Conservation (phyloP, 2,113 vertebrate species). For the Orycteropus afer region DNA sequence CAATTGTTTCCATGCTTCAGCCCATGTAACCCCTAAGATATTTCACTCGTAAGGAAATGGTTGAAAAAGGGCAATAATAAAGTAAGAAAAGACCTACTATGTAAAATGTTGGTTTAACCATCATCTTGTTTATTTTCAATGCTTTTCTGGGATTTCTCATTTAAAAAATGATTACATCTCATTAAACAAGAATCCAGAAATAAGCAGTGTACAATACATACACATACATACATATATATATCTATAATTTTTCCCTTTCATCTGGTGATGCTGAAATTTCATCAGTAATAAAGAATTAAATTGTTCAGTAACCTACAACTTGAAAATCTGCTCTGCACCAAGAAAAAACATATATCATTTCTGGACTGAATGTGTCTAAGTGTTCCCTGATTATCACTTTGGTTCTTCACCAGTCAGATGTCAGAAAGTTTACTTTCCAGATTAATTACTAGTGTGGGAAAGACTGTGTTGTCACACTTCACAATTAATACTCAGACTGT, state of each 20-base stretch:
- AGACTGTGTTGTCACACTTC: constrained; percentile 81
- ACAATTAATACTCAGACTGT: constrained; percentile 86
- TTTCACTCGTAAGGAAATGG: constrained; percentile 61
- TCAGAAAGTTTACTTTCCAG: constrained; percentile 80
- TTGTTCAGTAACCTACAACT: constrained; percentile 74
- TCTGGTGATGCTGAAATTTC: constrained; percentile 51
- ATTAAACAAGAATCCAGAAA: constrained; percentile 49
- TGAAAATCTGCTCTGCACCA: constrained; percentile 70
- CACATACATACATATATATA: neutral
- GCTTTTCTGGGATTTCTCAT: constrained; percentile 45
- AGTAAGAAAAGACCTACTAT: constrained; percentile 37
- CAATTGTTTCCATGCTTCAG: too few species aligned
- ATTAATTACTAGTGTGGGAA: constrained; percentile 85
- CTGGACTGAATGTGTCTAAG: constrained; percentile 69
- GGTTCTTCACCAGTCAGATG: constrained; percentile 69
- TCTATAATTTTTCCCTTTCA: neutral
- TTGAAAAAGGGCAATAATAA: constrained; percentile 61
- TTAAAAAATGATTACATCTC: constrained; percentile 42
- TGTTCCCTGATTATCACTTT: constrained; percentile 76
- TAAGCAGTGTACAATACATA: neutral
- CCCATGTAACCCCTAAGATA: constrained; percentile 23
- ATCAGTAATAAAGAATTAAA: constrained; percentile 69
- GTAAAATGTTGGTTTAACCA: constrained; percentile 47
- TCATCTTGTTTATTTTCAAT: constrained; percentile 65
- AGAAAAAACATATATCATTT: constrained; percentile 74